Evolutionary conservation across 2,797 vertebrate species (phyloP).

Genomic region (Microcaecilia unicolor): DNA sequence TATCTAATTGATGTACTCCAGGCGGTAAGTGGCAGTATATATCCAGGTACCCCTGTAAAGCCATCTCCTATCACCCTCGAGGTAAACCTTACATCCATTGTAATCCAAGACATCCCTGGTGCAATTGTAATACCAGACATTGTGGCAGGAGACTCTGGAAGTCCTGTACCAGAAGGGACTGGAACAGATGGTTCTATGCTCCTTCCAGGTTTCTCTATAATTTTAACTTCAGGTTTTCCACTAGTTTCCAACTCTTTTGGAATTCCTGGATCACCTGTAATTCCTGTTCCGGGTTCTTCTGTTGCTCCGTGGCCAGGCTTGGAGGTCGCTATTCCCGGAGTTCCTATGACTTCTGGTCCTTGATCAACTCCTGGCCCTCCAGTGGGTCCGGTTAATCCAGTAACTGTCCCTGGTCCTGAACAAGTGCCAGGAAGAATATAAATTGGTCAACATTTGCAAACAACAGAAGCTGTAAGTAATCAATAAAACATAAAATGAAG

Average conservation of each 20-base stretch:
- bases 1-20: too few species aligned
- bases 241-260: slow-evolving; percentile 39
- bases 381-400: neutral
- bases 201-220: slow-evolving; percentile 1
- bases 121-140: neutral
- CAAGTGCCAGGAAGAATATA: too few species aligned
- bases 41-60: slow-evolving; percentile 38
- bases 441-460: too few species aligned
- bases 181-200: neutral
- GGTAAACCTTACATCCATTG: neutral
- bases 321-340: neutral
- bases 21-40: slow-evolving; percentile 36
- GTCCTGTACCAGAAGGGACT: neutral
- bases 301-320: neutral
- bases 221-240: slow-evolving; percentile 41
- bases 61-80: neutral
- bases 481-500: too few species aligned
- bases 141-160: neutral
- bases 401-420: slow-evolving; percentile 21
- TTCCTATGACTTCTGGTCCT: neutral
- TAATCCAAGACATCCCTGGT: neutral
- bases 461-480: too few species aligned
- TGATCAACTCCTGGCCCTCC: neutral
- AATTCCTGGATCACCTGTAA: slow-evolving; percentile 42
- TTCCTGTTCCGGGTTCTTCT: neutral